These are phyloP conservation scores for Nemopilema nomurai DNA, from an alignment of 30 jellyfish, hydroid and myxozoan species.

Conservation along the genomic window DNA sequence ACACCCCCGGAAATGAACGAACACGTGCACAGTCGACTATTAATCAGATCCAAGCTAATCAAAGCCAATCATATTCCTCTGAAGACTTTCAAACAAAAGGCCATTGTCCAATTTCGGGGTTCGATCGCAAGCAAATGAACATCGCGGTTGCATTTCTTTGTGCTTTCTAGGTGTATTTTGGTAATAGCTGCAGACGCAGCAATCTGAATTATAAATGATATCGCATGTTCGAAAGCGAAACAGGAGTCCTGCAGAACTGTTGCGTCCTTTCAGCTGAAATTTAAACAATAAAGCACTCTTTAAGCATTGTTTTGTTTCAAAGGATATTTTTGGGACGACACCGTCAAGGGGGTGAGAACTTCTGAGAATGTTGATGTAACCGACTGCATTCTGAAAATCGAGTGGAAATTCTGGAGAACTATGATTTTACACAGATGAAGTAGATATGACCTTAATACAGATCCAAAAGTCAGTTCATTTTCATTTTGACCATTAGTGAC, in stretches of 20 bases:
- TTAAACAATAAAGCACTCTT: neutral
- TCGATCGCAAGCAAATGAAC: neutral
- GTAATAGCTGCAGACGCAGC: neutral
- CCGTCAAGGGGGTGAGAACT: neutral
- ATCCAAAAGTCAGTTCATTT: neutral
- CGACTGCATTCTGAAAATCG: too few relatives aligned
- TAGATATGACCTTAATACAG: neutral
- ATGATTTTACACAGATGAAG: neutral
- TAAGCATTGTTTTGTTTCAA: neutral
- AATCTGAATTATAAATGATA: neutral
- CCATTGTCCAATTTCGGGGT: constrained; percentile 25
- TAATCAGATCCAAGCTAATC: constrained; percentile 37
- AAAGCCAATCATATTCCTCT: constrained; percentile 29
- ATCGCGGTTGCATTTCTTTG: constrained; percentile 16
- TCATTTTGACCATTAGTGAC: neutral
- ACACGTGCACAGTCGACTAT: constrained; percentile 28
- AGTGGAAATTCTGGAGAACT: too few relatives aligned
- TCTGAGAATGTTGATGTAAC: too few relatives aligned
- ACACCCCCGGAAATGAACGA: constrained; percentile 40
- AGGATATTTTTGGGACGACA: neutral
- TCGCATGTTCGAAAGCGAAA: neutral
- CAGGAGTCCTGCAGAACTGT: too few relatives aligned
- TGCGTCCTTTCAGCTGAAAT: too few relatives aligned
- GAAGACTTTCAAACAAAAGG: neutral
- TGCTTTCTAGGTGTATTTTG: neutral